Evolutionary conservation across 2,797 vertebrate genomes (phyloP), one percentile per base, ranked within the genome.

Genomic region (Microchirus variegatus): DNA sequence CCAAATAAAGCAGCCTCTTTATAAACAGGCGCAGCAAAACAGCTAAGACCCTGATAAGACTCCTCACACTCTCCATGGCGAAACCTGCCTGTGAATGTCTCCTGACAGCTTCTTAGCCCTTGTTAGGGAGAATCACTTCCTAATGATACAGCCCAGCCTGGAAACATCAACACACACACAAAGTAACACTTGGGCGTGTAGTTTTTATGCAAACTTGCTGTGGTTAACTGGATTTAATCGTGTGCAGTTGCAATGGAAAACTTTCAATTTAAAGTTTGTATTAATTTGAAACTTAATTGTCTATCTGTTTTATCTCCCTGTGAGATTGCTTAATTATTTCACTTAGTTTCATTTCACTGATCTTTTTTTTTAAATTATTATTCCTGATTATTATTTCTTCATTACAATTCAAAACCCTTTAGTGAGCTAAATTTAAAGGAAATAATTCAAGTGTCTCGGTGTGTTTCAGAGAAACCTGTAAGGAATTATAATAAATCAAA

Each of bases 31-130:
- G 67, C 87, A 85, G 84, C 87, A 91, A 90, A 90, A 90, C 89
- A 91, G 87, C 85, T 73, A 88, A 86, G 90, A 90, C 89, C 90
- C 88, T 80, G 90, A 87, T 91, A 86, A 89, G 84, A 89, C 89
- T 92, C 87, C 89, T 91, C 89, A 90, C 90, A 92, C 90, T 89
- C 88, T 90, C 86, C 84, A 82, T 90, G 90, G 87, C 88, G 86
- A 84, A 92, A 91, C 89, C 90, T 90, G 90, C 89, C 84, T 90
- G 90, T 90, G 90, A 91, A 91, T 67, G 88, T 89, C 88, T 90
- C 87, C 88, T 88, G 90, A 91, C 91, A 91, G 90, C 90, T 91
- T 86, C 85, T 89, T 84, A 90, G 90, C 88, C 90, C 91, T 90
- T 82, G 89, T 83, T 90, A 91, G 84, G 87, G 79, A 87, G 86